These are phyloP conservation scores for Scolopax rusticola DNA, from an alignment of 2,797 vertebrate genomes.

Conservation along the genomic window DNA sequence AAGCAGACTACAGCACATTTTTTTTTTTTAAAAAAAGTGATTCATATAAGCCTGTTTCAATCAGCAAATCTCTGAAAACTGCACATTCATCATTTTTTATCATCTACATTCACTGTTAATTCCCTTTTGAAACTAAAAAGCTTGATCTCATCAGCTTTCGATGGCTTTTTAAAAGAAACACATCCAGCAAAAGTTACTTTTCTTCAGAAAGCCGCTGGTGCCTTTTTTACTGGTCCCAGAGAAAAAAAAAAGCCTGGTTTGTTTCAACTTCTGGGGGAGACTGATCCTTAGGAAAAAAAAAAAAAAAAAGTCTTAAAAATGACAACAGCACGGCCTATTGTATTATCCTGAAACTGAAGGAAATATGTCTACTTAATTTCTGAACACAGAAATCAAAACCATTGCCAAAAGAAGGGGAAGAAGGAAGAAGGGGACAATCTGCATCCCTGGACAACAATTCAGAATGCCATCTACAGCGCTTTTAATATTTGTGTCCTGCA, in stretches of 20 bases:
- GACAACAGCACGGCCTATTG: not conserved
- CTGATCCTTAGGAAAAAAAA: not conserved
- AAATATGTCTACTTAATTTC: not conserved
- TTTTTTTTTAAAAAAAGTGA: not conserved
- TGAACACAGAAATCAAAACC: not conserved
- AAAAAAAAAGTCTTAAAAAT: not conserved
- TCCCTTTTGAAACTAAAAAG: slow-evolving; percentile 12
- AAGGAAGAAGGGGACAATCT: not conserved
- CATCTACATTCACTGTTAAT: not conserved
- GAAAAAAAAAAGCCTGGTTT: not conserved
- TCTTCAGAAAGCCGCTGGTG: not conserved
- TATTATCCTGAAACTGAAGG: not conserved
- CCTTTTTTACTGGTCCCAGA: not conserved
- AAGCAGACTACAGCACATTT: not conserved
- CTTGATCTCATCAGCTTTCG: slow-evolving; percentile 3
- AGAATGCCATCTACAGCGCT: not conserved
- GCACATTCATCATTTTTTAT: slow-evolving; percentile 3
- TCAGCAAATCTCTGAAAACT: not conserved
- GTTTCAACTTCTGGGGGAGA: not conserved
- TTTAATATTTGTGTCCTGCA: not conserved
- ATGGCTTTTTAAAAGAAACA: not conserved
- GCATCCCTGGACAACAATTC: not conserved
- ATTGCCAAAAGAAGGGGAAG: not conserved
- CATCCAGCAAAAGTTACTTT: not conserved
- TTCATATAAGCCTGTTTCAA: not conserved